Percentiles rank a stretch among this genome's conserved stretches.
Evolutionary conservation across 2,888 invertebrate species (phyloP).

Genomic region (Paralinhomoeus sp.): DNA sequence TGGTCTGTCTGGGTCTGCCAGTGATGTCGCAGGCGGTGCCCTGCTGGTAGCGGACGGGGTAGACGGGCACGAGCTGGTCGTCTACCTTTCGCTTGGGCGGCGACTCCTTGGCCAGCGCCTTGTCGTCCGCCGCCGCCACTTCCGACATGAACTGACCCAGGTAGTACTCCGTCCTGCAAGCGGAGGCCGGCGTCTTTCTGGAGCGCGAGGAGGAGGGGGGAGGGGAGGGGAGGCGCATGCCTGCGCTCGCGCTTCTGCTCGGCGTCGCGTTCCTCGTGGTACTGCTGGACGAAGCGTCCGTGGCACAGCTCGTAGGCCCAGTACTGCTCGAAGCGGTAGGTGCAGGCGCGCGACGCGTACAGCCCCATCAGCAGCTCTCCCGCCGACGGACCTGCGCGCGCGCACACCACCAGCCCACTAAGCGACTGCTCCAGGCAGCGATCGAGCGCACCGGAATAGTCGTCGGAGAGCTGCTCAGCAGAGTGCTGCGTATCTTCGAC

Average conservation of each 20-base stretch:
- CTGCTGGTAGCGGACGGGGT: constrained; percentile 43
- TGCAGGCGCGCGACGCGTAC: constrained; percentile 54
- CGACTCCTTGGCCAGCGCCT: constrained; percentile 10
- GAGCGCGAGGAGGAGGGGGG: constrained; percentile 60
- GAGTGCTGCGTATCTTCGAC: not conserved
- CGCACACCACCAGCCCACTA: too few relatives aligned
- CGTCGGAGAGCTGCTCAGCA: not conserved
- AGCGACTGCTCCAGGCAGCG: too few relatives aligned
- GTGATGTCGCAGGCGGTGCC: constrained; percentile 81
- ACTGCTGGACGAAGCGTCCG: constrained; percentile 67
- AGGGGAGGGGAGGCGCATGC: constrained; percentile 13
- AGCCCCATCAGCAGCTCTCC: constrained; percentile 46
- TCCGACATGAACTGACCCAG: constrained; percentile 5
- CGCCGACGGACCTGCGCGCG: too few relatives aligned
- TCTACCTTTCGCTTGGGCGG: constrained; percentile 36
- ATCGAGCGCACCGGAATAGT: too few relatives aligned
- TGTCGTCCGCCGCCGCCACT: not conserved
- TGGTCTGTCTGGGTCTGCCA: constrained; percentile 53
- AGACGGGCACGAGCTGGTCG: constrained; percentile 62
- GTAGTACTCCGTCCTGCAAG: not conserved
- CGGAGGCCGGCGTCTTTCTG: too few relatives aligned
- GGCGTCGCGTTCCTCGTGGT: constrained; percentile 83
- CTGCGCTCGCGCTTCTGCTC: constrained; percentile 8
- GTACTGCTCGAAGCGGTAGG: constrained; percentile 44
- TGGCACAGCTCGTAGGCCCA: constrained; percentile 95